These are phyloP conservation scores for Siniperca scherzeri DNA, from an alignment of 2,797 vertebrate species.

Conservation along the genomic window DNA sequence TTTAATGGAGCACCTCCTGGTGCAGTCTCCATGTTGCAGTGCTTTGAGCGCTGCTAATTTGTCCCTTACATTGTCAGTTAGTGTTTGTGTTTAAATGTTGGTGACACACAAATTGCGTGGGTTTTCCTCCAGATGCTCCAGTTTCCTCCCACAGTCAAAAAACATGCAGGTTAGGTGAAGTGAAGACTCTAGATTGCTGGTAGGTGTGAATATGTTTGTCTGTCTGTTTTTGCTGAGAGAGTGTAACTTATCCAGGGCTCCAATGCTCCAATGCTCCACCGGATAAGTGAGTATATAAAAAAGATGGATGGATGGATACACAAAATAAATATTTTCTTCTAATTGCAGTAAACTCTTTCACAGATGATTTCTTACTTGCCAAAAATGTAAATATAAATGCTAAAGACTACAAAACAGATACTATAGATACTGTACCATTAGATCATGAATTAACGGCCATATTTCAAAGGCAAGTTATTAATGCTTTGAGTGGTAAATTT, in stretches of 20 bases:
- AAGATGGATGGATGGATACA: background rate
- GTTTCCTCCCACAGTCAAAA: conserved; percentile 42
- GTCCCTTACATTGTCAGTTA: conserved; percentile 46
- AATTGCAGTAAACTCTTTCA: background rate
- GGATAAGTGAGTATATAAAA: conserved; percentile 17
- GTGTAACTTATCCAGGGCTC: background rate
- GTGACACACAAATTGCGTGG: conserved; percentile 38
- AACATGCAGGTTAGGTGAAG: conserved; percentile 6
- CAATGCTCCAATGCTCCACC: background rate
- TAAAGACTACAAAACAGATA: background rate
- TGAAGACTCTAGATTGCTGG: conserved; percentile 4
- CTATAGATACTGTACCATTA: background rate
- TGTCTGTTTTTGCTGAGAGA: conserved; percentile 11
- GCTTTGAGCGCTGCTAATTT: conserved; percentile 56
- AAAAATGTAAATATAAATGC: background rate
- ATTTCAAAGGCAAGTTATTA: background rate
- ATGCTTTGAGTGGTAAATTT: background rate
- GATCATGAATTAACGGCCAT: background rate
- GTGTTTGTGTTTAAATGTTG: conserved; percentile 44
- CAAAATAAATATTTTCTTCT: background rate
- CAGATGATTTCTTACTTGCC: background rate
- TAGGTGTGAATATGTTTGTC: conserved; percentile 27
- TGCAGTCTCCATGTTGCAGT: conserved; percentile 33
- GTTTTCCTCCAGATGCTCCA: conserved; percentile 40
- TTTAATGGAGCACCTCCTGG: conserved; percentile 49